Percentiles rank a stretch among this genome's conserved stretches.
Conservation (phyloP, 2,888 invertebrate species). For the Auanema freiburgensis region DNA sequence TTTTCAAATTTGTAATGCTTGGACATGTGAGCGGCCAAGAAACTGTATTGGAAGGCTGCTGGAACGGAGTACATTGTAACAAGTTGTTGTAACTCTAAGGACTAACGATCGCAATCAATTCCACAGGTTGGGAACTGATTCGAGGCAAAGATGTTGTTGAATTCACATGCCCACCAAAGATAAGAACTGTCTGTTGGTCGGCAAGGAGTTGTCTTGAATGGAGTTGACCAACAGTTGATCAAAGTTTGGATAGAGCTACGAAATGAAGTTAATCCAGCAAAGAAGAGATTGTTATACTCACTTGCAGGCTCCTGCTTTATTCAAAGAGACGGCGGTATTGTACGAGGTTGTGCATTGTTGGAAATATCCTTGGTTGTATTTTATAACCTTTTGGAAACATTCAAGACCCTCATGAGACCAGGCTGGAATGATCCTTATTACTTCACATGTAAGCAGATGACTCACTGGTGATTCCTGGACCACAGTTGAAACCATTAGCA, state of each 20-base stretch:
- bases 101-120: constrained; percentile 32
- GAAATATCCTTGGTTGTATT: constrained; percentile 24
- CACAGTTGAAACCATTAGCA: constrained; percentile 42
- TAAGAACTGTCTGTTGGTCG: constrained; percentile 28
- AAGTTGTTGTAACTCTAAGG: background rate
- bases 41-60: constrained; percentile 10
- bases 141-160: constrained; percentile 30
- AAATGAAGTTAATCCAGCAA: background rate
- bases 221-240: constrained; percentile 45
- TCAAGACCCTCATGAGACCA: constrained; percentile 30
- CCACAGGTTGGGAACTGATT: constrained; percentile 42
- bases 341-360: constrained; percentile 31
- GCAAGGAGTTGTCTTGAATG: constrained; percentile 35
- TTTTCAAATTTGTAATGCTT: constrained; percentile 37
- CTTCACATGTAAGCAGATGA: background rate
- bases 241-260: constrained; percentile 33
- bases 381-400: constrained; percentile 34
- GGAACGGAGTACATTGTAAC: constrained; percentile 25
- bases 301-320: constrained; percentile 32
- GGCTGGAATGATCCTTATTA: constrained; percentile 24
- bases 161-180: constrained; percentile 45
- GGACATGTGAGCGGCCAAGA: constrained; percentile 16
- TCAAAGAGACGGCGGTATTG: constrained; percentile 27
- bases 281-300: constrained; percentile 12
- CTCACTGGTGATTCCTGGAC: constrained; percentile 41